phyloP scores from a whole-genome alignment of 2,113 vertebrate species.

The Polypterus bichir region DNA sequence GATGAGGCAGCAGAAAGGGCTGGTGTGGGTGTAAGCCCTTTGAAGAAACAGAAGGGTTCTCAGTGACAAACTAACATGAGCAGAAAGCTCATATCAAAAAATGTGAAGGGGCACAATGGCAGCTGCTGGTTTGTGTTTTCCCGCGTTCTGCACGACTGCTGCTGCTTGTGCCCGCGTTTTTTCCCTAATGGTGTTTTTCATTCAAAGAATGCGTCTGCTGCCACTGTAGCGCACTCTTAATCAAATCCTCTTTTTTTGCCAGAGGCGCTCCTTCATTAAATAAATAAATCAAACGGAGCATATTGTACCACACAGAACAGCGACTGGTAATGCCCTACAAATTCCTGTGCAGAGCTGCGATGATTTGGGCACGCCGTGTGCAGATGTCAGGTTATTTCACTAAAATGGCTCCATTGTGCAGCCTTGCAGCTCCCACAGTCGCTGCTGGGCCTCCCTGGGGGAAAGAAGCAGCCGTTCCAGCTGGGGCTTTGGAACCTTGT shows the following conservation, averaged over 20 bases:
- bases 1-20: no score
- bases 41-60: background rate
- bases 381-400: constrained; percentile 79
- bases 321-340: constrained; percentile 54
- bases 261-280: constrained; percentile 58
- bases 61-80: constrained; percentile 22
- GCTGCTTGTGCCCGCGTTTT: background rate
- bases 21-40: no score
- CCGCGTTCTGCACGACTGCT: constrained; percentile 4
- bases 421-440: constrained; percentile 40
- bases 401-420: constrained; percentile 74
- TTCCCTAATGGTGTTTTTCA: constrained; percentile 2
- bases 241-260: constrained; percentile 39
- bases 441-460: constrained; percentile 51
- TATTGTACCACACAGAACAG: constrained; percentile 41
- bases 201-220: constrained; percentile 23
- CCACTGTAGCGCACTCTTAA: constrained; percentile 39
- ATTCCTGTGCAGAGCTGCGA: constrained; percentile 56
- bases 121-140: background rate
- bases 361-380: constrained; percentile 56
- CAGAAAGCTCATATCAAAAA: constrained; percentile 22
- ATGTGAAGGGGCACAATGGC: background rate
- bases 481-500: constrained; percentile 90
- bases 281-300: constrained; percentile 54
- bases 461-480: constrained; percentile 78